Evolutionary conservation across 2,888 invertebrate species (phyloP).

Genomic region (Hartigia nigra): DNA sequence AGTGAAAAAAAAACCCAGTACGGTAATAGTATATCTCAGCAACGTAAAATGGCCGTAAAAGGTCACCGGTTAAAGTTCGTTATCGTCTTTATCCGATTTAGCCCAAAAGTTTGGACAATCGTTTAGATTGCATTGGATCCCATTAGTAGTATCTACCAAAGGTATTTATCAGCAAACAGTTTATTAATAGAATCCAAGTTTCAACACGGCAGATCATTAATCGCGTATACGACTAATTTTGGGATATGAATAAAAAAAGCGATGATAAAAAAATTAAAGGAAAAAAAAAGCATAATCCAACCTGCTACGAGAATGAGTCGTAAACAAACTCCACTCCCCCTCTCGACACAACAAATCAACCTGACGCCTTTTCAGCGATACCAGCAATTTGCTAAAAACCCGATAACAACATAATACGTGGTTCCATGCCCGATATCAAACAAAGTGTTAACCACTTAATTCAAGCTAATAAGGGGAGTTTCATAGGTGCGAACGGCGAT

Average conservation of each 20-base stretch:
- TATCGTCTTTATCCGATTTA: neutral
- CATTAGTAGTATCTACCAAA: neutral
- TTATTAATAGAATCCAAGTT: neutral
- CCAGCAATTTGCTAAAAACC: slow-evolving; percentile 58
- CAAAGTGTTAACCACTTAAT: slow-evolving; percentile 58
- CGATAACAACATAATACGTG: slow-evolving; percentile 61
- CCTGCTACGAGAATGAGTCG: slow-evolving; percentile 1
- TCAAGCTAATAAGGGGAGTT: slow-evolving; percentile 44
- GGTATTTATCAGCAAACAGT: neutral
- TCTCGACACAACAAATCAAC: slow-evolving; percentile 52
- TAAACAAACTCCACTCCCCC: slow-evolving; percentile 17
- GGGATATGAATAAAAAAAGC: neutral
- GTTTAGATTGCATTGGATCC: neutral
- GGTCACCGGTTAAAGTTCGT: neutral
- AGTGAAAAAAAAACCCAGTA: neutral
- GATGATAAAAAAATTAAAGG: neutral
- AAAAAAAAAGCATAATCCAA: neutral
- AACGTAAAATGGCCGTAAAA: neutral
- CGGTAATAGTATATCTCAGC: neutral
- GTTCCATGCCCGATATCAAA: slow-evolving; percentile 55
- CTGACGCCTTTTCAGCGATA: slow-evolving; percentile 49
- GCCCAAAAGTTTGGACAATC: neutral
- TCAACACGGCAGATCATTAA: neutral
- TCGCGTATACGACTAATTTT: neutral
- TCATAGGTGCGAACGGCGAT: slow-evolving; percentile 22